These are phyloP conservation scores for Eremophila alpestris DNA, from an alignment of 2,797 vertebrate species.

Conservation along the genomic window DNA sequence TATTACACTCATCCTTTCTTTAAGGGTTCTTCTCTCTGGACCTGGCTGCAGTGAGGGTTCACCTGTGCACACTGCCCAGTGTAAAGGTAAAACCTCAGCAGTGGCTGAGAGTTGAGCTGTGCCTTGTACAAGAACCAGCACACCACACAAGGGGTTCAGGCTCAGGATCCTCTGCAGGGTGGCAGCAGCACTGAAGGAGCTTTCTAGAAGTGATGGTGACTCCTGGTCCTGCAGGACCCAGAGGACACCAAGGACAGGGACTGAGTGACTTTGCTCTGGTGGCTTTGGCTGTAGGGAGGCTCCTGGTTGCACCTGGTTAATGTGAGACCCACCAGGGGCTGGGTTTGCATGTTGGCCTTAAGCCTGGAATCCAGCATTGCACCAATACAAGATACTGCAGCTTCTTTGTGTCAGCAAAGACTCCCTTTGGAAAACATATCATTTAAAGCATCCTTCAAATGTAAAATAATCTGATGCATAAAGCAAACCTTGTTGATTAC, in stretches of 20 bases:
- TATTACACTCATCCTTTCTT: background rate
- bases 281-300: background rate
- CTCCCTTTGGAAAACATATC: background rate
- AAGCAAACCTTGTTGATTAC: background rate
- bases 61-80: background rate
- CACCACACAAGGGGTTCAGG: fast-evolving
- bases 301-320: background rate
- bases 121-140: background rate
- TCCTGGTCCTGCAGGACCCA: background rate
- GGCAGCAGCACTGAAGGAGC: background rate
- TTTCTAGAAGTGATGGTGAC: background rate
- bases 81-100: background rate
- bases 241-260: background rate
- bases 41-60: background rate
- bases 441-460: background rate
- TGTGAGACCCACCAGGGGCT: background rate
- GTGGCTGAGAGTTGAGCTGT: background rate
- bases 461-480: background rate
- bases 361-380: background rate
- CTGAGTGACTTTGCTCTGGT: background rate
- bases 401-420: background rate
- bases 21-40: background rate
- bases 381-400: background rate
- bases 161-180: background rate
- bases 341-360: background rate